phyloP scores from a whole-genome alignment of 1,140 invertebrate genomes.

The Nylanderia fulva region DNA sequence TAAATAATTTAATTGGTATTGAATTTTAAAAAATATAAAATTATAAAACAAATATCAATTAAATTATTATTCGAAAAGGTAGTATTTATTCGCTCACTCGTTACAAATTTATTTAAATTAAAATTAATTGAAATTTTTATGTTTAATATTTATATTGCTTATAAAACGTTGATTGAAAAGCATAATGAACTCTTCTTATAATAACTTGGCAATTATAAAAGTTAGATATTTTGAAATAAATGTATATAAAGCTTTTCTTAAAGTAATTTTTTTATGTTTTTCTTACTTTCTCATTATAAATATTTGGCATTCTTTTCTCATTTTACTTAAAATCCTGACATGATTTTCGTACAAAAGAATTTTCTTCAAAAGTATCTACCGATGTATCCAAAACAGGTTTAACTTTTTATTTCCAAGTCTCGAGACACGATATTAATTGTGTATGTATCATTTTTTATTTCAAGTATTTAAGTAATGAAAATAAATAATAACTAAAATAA shows the following conservation, averaged over 20 bases:
- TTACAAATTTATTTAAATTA: not conserved
- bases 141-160: not conserved
- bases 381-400: conserved; percentile 5
- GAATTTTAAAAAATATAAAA: conserved; percentile 21
- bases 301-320: conserved; percentile 9
- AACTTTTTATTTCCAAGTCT: not conserved
- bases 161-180: not conserved
- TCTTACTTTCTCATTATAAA: conserved; percentile 13
- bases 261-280: not conserved
- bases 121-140: not conserved
- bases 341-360: conserved; percentile 2
- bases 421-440: not conserved
- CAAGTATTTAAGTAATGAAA: not conserved
- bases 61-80: conserved; percentile 10
- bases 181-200: not conserved
- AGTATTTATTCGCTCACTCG: not conserved
- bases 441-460: not conserved
- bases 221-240: too few species aligned
- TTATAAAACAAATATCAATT: not conserved
- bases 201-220: not conserved
- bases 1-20: conserved; percentile 29
- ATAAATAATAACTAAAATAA: not conserved
- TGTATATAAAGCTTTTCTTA: not conserved
- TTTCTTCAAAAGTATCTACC: conserved; percentile 14
- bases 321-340: not conserved